Evolutionary conservation across 2,113 vertebrate species (phyloP), one percentile per base, ranked within the genome.

Genomic region (Zosterops lateralis): DNA sequence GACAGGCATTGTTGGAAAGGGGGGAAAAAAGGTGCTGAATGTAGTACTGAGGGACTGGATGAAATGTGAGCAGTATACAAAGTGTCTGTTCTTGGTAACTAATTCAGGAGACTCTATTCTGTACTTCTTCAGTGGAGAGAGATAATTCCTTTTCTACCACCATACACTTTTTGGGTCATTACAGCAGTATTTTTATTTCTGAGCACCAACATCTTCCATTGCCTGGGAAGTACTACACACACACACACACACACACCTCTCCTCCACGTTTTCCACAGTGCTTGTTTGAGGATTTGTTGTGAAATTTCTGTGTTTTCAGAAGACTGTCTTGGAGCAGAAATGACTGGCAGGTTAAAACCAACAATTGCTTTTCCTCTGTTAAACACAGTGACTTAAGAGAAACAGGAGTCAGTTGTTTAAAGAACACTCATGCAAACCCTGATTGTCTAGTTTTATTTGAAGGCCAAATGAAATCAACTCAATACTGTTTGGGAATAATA

Each of bases 151-250:
- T 0, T 68, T 79, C 22, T 62, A 12, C n/a, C 47, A 44, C 53
- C 10, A 2, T 12, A 12, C 2, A 5, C 0, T 0, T 76, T 60
- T 44, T 56, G 40, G 68, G 74, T 84, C 53, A 57, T 48, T 31
- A 5, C 9, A 47, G 68, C 28, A 34, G 5, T 48, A 5, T 34
- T 65, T 56, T 62, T 42, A 10, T 78, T 71, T 67, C 66, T 93
- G 67, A 65, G 31, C 16, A 14, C 24, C 29, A 26, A 1, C 11
- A 36, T 61, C 24, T 89, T 75, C 36, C 19, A 38, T 38, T 61
- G 28, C 31, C 28, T 68, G 24, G 64, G 32, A 76, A 73, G 9
- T 40, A 18, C 36, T 61, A 31, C 42, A 66, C 16, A 61, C 58
- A 66, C 58, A 50, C 42, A 42, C 42, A 31, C 42, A 66, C 16